Evolutionary conservation across 2,113 vertebrate species (phyloP).

Genomic region (Bujurquina vittata): DNA sequence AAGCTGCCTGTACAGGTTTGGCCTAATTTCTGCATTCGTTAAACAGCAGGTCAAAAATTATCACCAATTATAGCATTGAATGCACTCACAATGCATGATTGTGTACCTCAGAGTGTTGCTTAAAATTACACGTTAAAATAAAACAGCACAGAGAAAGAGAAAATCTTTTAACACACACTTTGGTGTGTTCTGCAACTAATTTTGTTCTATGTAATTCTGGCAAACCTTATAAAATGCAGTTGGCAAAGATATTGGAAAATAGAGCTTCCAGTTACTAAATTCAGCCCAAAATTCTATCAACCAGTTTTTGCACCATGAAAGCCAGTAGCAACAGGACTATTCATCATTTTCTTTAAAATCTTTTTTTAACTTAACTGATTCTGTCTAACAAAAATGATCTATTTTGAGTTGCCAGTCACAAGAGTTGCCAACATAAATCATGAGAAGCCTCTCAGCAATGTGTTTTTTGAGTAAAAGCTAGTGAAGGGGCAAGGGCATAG

Average conservation of each 20-base stretch:
- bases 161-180: constrained; percentile 21
- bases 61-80: constrained; percentile 34
- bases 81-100: constrained; percentile 1
- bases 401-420: background rate
- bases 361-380: background rate
- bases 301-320: background rate
- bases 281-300: constrained; percentile 24
- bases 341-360: background rate
- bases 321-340: background rate
- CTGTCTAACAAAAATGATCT: background rate
- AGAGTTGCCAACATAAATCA: constrained; percentile 13
- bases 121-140: background rate
- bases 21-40: constrained; percentile 22
- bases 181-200: constrained; percentile 14
- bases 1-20: constrained; percentile 15
- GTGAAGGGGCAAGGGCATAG: constrained; percentile 17
- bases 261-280: constrained; percentile 35
- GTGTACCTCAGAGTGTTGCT: background rate
- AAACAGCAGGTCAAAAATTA: constrained; percentile 13
- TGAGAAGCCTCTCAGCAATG: constrained; percentile 20
- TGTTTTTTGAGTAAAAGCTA: constrained; percentile 37
- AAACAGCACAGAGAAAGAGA: background rate
- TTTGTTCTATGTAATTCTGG: constrained; percentile 26
- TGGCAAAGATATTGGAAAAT: constrained; percentile 16
- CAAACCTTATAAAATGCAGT: constrained; percentile 12